A percentile compares a stretch with the other conserved stretches of the same genome.
These are phyloP conservation scores for Anarrhichthys ocellatus DNA, from an alignment of 2,113 vertebrate species.

Conservation along the genomic window DNA sequence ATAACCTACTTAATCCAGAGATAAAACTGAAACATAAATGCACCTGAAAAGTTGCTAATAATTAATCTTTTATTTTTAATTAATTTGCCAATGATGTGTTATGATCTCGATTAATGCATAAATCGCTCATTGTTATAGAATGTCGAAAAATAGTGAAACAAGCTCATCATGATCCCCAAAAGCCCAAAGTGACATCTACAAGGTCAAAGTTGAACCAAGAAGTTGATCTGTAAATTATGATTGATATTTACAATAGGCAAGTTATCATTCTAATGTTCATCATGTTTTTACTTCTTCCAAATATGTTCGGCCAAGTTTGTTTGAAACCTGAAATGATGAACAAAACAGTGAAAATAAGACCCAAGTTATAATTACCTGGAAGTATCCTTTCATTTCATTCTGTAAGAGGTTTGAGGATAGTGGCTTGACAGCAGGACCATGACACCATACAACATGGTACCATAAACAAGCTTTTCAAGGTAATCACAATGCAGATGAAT, in stretches of 20 bases:
- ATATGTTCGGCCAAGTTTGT: neutral
- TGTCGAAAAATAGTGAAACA: neutral
- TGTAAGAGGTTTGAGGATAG: neutral
- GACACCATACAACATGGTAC: neutral
- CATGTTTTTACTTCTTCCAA: neutral
- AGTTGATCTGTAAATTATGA: neutral
- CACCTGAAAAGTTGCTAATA: neutral
- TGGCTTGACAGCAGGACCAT: neutral
- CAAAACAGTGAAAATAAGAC: neutral
- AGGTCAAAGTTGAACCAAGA: neutral
- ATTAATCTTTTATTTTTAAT: neutral
- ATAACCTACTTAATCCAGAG: too few relatives aligned
- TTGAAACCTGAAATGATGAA: neutral
- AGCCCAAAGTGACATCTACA: neutral
- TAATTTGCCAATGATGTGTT: neutral
- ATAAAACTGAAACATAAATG: neutral
- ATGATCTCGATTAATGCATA: neutral
- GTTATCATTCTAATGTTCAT: neutral
- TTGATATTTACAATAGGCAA: neutral
- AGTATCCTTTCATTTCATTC: neutral
- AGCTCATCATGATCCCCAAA: neutral
- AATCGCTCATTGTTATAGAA: neutral
- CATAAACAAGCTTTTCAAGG: neutral
- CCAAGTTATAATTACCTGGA: neutral
- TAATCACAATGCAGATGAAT: neutral